Conservation (phyloP, 2,888 invertebrate genomes). For the Parnassius mnemosyne region DNA sequence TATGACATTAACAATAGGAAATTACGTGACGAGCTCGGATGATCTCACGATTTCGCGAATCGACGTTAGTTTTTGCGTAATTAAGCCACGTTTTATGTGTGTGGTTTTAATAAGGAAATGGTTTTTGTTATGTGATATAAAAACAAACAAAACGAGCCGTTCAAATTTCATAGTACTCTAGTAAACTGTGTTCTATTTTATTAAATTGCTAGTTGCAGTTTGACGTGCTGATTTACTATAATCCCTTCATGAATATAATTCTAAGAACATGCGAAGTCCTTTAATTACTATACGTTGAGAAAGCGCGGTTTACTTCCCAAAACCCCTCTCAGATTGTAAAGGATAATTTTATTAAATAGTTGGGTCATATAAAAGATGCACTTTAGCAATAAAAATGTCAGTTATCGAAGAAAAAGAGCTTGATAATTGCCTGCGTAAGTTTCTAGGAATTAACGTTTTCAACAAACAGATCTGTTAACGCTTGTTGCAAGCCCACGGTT, state of each 20-base stretch:
- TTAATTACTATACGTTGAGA: too few species aligned
- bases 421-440: not conserved
- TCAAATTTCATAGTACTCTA: too few species aligned
- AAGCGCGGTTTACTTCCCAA: too few species aligned
- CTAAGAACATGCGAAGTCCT: too few species aligned
- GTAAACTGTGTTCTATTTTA: too few species aligned
- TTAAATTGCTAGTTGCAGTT: too few species aligned
- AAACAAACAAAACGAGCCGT: not conserved
- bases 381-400: too few species aligned
- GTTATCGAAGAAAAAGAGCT: not conserved
- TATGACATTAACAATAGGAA: not conserved
- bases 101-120: not conserved
- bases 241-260: too few species aligned
- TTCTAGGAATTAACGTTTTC: not conserved
- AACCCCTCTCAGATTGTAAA: too few species aligned
- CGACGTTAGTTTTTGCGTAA: constrained; percentile 20
- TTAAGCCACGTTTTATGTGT: constrained; percentile 7
- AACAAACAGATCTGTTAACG: not conserved
- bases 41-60: constrained; percentile 20
- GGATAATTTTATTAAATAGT: too few species aligned
- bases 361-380: too few species aligned
- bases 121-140: constrained; percentile 5
- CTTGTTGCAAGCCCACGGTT: not conserved
- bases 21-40: constrained; percentile 15
- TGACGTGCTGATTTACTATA: too few species aligned